Base-by-base conservation (phyloP, 2,888 invertebrate genomes). In the Lydus trimaculatus region DNA sequence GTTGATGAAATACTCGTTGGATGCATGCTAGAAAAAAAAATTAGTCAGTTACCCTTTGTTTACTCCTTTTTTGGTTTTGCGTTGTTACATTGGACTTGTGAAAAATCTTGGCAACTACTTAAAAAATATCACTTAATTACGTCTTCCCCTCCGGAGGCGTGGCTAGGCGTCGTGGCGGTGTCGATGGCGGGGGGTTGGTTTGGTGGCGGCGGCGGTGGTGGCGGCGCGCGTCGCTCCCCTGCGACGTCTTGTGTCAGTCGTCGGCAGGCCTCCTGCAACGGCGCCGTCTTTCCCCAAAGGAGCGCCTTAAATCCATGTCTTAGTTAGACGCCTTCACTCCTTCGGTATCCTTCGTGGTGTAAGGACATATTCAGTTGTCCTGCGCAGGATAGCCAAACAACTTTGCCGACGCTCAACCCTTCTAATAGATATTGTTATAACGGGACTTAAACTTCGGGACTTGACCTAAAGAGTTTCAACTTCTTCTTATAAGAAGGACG, bases 191-290 rank as follows among this genome's bases (percentile, higher is more conserved):
- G 73, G 77, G 78, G 73, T 52, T 52, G 23, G 52, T 52, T 52
- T 25, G 52, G 76, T 73, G 73, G 75, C 75, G 79, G 80, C 73
- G 79, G 73, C 76, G 76, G 81, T 77, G 75, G 85, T 85, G 73
- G 86, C 75, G 81, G 82, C 82, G 82, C 82, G 81, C 81, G 78
- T 76, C 80, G 79, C 75, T 73, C 81, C 81, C 81, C 82, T 80
- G 81, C 84, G 82, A 84, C 84, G 84, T 84, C 85, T 84, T 85
- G 82, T 82, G 82, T 83, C 85, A 85, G 85, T 85, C 85, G 84
- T 81, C 84, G 84, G 82, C 83, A 81, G 84, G 81, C 84, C 83
- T 82, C 84, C 82, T 83, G 81, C 81, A 78, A 75, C 80, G 80
- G 81, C 84, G 84, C 83, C 83, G 83, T 84, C 84, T 84, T 84